Evolutionary conservation across 2,797 vertebrate genomes (phyloP), one percentile per base, ranked within the genome.

Genomic region (Poeciliopsis infans): DNA sequence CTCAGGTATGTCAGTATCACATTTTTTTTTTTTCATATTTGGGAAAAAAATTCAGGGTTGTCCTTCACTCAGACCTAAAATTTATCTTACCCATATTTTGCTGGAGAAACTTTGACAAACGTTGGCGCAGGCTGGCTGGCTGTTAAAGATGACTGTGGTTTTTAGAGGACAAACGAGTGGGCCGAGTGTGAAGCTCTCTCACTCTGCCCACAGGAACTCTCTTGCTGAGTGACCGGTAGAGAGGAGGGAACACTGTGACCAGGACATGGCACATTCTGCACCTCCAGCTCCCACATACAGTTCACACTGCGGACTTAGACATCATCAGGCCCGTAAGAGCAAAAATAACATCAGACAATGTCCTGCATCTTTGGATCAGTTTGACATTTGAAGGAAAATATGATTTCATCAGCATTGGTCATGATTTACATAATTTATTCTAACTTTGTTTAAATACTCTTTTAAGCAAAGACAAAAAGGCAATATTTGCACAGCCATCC

Each of bases 181-280:
- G 94, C 80, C 76, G 91, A 85, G 94, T 91, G 94, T 91, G 93
- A 94, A 91, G 91, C 91, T 92, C 89, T 92, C 89, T 93, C 93
- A 93, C 91, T 90, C 93, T 82, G 88, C 93, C 93, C 90, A 95
- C 94, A 92, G 90, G 88, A 94, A 93, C 90, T 93, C 88, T 93
- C 93, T 91, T 88, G 90, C 93, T 89, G 92, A 93, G 93, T 94
- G 94, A 93, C 91, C 92, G 77, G 87, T 88, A 89, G 85, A 94
- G 90, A 92, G 89, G 89, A 94, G 88, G 83, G 91, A 95, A 93
- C 91, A 90, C 88, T 93, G 91, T 89, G 91, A 94, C 89, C 91
- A 84, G 92, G 92, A 94, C 93, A 89, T 91, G 85, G 88, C 88
- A 92, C 89, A 79, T 93, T 92, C 84, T 85, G 87, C 93, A 87